Base-by-base conservation (phyloP, 2,113 vertebrate species). In the Bos taurus region DNA sequence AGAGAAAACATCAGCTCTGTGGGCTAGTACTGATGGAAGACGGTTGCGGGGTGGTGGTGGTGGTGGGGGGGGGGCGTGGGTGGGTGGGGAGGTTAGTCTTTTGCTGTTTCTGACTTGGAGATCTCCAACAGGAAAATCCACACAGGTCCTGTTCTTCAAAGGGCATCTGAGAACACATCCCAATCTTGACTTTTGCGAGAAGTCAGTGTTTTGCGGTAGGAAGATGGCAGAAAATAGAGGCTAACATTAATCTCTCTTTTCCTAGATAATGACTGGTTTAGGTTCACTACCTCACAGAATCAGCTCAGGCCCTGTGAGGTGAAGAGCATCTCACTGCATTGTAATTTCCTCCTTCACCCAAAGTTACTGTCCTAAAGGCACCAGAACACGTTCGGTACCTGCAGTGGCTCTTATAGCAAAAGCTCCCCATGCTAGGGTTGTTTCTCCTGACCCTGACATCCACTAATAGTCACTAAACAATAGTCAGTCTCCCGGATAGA, bases 211-310 rank as follows among this genome's bases (percentile, higher is more conserved):
- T 67, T 95, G 90, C 14, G 0, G 64, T 33, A 93, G 89, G 80
- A 98, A 98, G 90, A 84, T 7, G 36, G 94, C 88, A 98, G 94
- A 1, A 67, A 92, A 97, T 28, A 96, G 86, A 80, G 82, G 86
- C 67, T 92, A 83, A 91, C 89, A 82, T 96, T 86, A 67, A 82
- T 85, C 40, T 83, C 57, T 52, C 59, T 33, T 74, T 98, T 59
- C 74, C 43, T 85, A 87, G 74, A 85, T 97, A 88, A 96, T 96
- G 64, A 36, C 97, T 93, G 83, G 57, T 97, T 91, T 84, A 93
- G 96, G 96, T 57, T 85, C 54, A 92, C 54, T 94, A 97, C 71
- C 77, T 96, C 60, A 2, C 93, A 87, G 91, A 6, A 13, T 91
- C 89, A 92, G 95, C 97, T 90, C 74, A 89, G 26, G 85, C 85